Conservation (phyloP, 37 sponge, comb jelly and placozoan species). For the Dysidea cf. avara region DNA sequence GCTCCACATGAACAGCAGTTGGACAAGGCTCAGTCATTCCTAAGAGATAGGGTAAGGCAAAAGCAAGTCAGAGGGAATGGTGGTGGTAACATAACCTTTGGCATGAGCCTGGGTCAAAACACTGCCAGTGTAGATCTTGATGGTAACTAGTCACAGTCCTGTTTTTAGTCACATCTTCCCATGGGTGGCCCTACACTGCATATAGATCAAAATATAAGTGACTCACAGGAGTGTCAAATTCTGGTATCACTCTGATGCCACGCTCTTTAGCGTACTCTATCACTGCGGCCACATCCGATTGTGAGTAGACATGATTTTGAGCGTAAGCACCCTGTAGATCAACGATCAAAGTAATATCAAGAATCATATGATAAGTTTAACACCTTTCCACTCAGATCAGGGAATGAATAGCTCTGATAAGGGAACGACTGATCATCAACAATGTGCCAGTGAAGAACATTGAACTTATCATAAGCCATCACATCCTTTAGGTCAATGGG, state of each 20-base stretch:
- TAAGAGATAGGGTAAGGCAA: constrained; percentile 73
- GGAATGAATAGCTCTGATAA: constrained; percentile 34
- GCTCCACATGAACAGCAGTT: constrained; percentile 84
- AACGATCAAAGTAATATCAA: not conserved
- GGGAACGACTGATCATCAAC: constrained; percentile 82
- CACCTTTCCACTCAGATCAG: constrained; percentile 42
- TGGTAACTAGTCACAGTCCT: no score
- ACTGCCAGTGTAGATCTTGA: constrained; percentile 85
- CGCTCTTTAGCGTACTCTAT: constrained; percentile 79
- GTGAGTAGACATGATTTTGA: constrained; percentile 71
- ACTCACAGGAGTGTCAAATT: constrained; percentile 94
- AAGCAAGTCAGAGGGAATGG: no score
- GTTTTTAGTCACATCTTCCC: no score
- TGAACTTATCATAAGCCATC: constrained; percentile 67
- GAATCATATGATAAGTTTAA: no score
- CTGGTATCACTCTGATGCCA: constrained; percentile 90
- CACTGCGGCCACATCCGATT: constrained; percentile 58
- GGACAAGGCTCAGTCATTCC: constrained; percentile 83
- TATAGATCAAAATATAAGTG: not conserved
- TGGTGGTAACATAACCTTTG: constrained; percentile 1
- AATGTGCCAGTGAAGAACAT: constrained; percentile 83
- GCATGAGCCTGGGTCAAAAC: constrained; percentile 71
- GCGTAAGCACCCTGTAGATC: constrained; percentile 74
- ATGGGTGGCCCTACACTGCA: no score
- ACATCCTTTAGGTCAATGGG: constrained; percentile 42